Evolutionary conservation across 1,140 invertebrate species (phyloP).

Genomic region (Aethina tumida): DNA sequence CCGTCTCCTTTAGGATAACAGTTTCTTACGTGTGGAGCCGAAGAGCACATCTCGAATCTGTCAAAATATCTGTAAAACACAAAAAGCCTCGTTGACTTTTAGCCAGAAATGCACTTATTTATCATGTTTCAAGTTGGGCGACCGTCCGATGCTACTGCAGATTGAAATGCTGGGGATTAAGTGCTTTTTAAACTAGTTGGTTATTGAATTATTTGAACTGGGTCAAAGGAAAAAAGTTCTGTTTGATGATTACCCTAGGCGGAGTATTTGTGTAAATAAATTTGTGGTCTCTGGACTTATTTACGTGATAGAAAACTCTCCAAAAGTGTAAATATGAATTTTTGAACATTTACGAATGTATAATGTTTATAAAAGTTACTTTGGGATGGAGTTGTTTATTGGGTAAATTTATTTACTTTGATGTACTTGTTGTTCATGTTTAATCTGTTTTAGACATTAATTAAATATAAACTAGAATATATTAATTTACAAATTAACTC

Average conservation of each 20-base stretch:
- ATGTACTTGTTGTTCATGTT: too few relatives aligned
- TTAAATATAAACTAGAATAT: too few relatives aligned
- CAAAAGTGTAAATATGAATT: too few relatives aligned
- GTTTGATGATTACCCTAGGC: background rate
- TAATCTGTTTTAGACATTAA: too few relatives aligned
- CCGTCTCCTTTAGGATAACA: constrained; percentile 54
- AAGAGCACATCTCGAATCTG: constrained; percentile 49
- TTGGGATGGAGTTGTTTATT: too few relatives aligned
- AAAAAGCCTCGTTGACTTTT: constrained; percentile 1
- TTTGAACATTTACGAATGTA: too few relatives aligned
- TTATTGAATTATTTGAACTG: background rate
- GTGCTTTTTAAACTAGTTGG: background rate
- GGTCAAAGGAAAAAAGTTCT: background rate
- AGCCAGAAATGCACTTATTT: constrained; percentile 1
- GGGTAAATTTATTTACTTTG: too few relatives aligned
- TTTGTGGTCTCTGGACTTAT: too few relatives aligned
- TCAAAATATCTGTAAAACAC: constrained; percentile 48
- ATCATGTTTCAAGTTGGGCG: background rate
- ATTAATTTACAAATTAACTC: too few relatives aligned
- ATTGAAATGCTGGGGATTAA: background rate
- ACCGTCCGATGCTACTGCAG: too few relatives aligned
- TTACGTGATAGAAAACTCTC: too few relatives aligned
- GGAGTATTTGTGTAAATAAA: constrained; percentile 6
- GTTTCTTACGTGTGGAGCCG: constrained; percentile 44
- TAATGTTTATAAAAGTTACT: too few relatives aligned